These are phyloP conservation scores for Conopomorpha cramerella DNA, from an alignment of 1,140 invertebrate species.

Conservation along the genomic window DNA sequence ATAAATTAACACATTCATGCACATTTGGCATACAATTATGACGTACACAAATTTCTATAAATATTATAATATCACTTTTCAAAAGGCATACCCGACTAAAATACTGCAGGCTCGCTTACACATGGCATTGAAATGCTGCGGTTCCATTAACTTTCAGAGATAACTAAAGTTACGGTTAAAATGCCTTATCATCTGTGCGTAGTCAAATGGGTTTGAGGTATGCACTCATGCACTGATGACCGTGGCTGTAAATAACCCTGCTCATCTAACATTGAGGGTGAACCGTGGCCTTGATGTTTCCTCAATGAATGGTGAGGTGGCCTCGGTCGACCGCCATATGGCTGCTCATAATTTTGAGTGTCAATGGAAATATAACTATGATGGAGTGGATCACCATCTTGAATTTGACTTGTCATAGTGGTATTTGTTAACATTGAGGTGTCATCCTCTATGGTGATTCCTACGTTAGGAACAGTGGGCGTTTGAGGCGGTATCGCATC, in stretches of 20 bases:
- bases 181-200: conserved; percentile 45
- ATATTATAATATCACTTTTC: conserved; percentile 29
- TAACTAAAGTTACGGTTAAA: conserved; percentile 34
- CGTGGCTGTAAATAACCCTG: conserved; percentile 58
- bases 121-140: conserved; percentile 48
- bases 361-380: conserved; percentile 59
- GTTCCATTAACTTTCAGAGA: conserved; percentile 47
- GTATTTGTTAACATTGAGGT: conserved; percentile 57
- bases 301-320: conserved; percentile 41
- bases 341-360: conserved; percentile 55
- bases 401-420: conserved; percentile 53
- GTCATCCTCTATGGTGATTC: conserved; percentile 46
- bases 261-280: conserved; percentile 51
- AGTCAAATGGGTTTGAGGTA: conserved; percentile 47
- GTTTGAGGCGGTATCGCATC: conserved; percentile 56
- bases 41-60: too few species aligned
- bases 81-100: conserved; percentile 41
- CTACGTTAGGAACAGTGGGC: conserved; percentile 27
- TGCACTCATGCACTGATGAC: conserved; percentile 49
- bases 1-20: too few species aligned
- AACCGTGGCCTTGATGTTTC: conserved; percentile 36
- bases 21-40: too few species aligned
- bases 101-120: conserved; percentile 37
- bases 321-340: conserved; percentile 41
- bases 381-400: conserved; percentile 50